Evolutionary conservation across 2,797 vertebrate genomes (phyloP), one percentile per base, ranked within the genome.

Genomic region (Mastacembelus armatus): DNA sequence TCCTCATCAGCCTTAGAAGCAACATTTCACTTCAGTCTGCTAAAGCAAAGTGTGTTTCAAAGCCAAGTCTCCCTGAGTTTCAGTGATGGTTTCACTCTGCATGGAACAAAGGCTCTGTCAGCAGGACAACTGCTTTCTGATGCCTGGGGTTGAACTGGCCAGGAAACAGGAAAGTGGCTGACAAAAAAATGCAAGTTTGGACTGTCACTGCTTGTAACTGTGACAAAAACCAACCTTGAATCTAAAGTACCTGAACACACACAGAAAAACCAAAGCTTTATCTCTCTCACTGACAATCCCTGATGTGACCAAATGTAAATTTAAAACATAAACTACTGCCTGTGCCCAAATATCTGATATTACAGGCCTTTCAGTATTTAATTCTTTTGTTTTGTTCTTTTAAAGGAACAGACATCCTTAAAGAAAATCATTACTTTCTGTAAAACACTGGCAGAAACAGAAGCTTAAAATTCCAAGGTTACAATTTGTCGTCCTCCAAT

Each of bases 161-260:
- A 82, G 84, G 83, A 89, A 89, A 85, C 83, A 83, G 84, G 84
- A 83, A 86, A 85, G 85, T 74, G 67, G 73, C 62, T 63, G n/a
- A 30, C 51, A 57, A 74, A 72, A 75, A 70, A 63, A 66, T 47
- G 49, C 67, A 70, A 72, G 80, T 83, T 84, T 79, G 77, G 72
- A 78, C 16, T 27, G 67, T 70, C 44, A 35, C 57, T 71, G 61
- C 81, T 81, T 80, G 69, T 74, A 58, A 74, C 80, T 73, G 55
- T 66, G 76, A 86, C 80, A 72, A 82, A 84, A 81, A 86, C 77
- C 60, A 70, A 78, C 69, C 68, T 58, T 84, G 88, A 87, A 89
- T 89, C 60, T 82, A 60, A 87, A 88, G 78, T 80, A 85, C 84
- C 55, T 62, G 33, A 63, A 58, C 74, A 81, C 47, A 71, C 29